Conservation (phyloP, 2,113 vertebrate species). For the Oncorhynchus gorbuscha region DNA sequence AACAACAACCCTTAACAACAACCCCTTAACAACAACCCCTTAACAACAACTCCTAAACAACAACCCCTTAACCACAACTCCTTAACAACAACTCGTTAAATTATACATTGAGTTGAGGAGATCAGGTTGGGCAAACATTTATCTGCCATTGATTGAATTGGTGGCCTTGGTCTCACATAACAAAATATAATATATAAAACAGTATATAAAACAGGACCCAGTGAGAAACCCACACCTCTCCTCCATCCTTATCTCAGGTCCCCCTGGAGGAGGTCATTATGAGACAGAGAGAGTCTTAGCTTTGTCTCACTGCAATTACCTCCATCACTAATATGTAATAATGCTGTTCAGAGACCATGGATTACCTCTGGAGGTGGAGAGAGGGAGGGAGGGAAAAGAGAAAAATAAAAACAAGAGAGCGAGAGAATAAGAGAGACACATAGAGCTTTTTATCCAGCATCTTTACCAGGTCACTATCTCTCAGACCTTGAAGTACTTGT, state of each 20-base stretch:
- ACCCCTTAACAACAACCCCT: slow-evolving; percentile 26
- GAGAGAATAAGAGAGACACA: too few relatives aligned
- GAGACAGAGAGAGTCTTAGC: slow-evolving; percentile 19
- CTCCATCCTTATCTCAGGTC: slow-evolving; percentile 23
- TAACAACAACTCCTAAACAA: neutral
- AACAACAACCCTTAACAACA: slow-evolving; percentile 17
- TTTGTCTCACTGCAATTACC: slow-evolving; percentile 29
- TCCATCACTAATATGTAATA: slow-evolving; percentile 12
- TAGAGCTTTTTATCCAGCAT: too few relatives aligned
- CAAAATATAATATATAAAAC: too few relatives aligned
- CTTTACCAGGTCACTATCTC: too few relatives aligned
- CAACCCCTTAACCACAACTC: slow-evolving; percentile 27
- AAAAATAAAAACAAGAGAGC: too few relatives aligned
- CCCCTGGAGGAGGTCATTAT: slow-evolving; percentile 32
- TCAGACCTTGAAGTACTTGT: too few relatives aligned
- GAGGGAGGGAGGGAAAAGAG: too few relatives aligned
- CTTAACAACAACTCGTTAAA: slow-evolving; percentile 10
- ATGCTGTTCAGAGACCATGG: slow-evolving; percentile 17
- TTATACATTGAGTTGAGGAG: too few relatives aligned
- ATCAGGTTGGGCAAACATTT: too few relatives aligned
- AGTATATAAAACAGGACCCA: too few relatives aligned
- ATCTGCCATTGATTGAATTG: too few relatives aligned
- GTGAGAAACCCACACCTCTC: slow-evolving; percentile 12
- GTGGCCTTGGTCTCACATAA: too few relatives aligned
- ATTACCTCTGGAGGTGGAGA: neutral